Conservation (phyloP, 2,888 invertebrate genomes). For the Hyalella azteca region DNA sequence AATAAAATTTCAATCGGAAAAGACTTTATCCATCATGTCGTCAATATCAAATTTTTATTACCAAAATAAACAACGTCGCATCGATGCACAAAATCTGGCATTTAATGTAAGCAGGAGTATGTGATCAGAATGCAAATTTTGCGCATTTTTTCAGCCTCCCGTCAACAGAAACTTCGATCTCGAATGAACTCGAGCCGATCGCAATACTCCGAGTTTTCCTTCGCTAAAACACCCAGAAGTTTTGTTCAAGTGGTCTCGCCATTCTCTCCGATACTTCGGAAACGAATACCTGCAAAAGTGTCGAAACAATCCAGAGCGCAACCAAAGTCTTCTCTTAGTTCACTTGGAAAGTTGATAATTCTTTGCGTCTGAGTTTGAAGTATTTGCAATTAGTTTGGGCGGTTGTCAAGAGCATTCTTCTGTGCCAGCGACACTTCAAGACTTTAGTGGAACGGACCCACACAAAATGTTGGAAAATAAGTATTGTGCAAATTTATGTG, state of each 20-base stretch:
- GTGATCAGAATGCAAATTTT: no score
- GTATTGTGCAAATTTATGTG: not conserved
- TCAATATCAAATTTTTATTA: no score
- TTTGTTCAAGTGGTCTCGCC: conserved; percentile 21
- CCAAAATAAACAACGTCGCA: no score
- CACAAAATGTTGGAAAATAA: not conserved
- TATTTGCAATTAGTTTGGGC: conserved; percentile 30
- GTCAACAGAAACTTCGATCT: no score
- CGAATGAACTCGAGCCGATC: not conserved
- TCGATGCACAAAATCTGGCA: no score
- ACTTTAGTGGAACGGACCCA: not conserved
- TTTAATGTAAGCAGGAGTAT: no score
- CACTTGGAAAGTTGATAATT: conserved; percentile 26
- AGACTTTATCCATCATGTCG: no score
- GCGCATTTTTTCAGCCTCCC: no score
- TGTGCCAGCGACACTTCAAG: not conserved
- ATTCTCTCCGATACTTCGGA: conserved; percentile 2
- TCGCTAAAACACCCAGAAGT: not conserved
- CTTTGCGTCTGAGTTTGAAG: conserved; percentile 9
- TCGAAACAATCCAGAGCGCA: conserved; percentile 31
- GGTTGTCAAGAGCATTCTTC: conserved; percentile 16
- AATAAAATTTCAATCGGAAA: no score
- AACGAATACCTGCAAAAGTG: conserved; percentile 35
- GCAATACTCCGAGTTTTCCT: conserved; percentile 5
- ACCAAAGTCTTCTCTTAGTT: conserved; percentile 28